These are phyloP conservation scores for Drosophila ironensis DNA, from an alignment of 1,140 invertebrate species.

Conservation along the genomic window DNA sequence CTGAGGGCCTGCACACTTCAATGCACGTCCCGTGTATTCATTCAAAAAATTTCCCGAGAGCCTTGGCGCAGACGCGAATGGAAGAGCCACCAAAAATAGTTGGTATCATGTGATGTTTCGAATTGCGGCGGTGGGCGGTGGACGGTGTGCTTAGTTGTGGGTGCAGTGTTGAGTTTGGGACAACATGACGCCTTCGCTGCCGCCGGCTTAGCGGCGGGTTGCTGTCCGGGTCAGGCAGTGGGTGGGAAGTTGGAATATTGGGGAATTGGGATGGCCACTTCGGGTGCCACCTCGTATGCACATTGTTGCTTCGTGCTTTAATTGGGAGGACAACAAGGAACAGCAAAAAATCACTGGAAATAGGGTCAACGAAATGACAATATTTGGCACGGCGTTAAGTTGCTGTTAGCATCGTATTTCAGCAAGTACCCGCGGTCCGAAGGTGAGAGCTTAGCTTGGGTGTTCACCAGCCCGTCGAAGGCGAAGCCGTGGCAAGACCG, in stretches of 20 bases:
- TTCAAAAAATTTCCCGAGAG: conserved; percentile 55
- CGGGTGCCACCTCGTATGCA: conserved; percentile 60
- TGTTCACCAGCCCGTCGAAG: not conserved
- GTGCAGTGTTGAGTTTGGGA: conserved; percentile 34
- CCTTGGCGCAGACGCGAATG: conserved; percentile 46
- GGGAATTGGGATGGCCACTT: not conserved
- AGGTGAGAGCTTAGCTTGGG: not conserved
- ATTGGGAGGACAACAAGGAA: conserved; percentile 36
- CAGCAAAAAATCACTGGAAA: conserved; percentile 47
- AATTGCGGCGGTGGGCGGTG: not conserved
- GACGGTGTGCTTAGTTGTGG: conserved; percentile 20
- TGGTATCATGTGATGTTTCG: conserved; percentile 60
- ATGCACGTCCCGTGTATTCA: conserved; percentile 55
- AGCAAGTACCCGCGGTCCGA: conserved; percentile 9
- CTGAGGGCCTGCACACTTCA: no score
- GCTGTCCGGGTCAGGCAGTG: conserved; percentile 21
- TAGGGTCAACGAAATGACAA: conserved; percentile 79
- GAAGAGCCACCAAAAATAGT: conserved; percentile 18
- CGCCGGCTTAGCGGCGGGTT: conserved; percentile 71
- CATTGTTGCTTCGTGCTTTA: conserved; percentile 65
- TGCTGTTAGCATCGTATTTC: conserved; percentile 57
- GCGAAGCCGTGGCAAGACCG: conserved; percentile 27
- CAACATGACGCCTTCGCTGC: conserved; percentile 65
- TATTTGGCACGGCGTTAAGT: conserved; percentile 70
- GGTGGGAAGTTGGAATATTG: conserved; percentile 3